A percentile compares a stretch with the other conserved stretches of the same genome.
phyloP scores from a whole-genome alignment of 2,113 vertebrate species.

The Corythaixoides concolor region DNA sequence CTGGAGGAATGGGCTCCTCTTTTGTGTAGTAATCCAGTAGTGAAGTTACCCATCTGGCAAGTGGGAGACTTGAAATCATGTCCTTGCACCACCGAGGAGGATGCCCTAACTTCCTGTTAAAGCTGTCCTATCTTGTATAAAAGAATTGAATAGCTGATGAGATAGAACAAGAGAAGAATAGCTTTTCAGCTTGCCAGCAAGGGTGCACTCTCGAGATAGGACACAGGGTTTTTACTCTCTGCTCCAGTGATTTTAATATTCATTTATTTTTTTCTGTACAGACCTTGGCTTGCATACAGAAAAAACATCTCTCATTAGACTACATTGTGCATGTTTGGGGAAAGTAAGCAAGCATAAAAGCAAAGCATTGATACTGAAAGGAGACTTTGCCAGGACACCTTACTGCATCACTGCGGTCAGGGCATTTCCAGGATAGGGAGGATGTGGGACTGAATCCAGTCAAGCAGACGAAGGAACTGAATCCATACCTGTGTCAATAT shows the following conservation, averaged over 20 bases:
- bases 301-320: background rate
- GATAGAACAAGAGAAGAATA: background rate
- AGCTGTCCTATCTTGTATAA: background rate
- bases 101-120: background rate
- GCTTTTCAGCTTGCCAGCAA: background rate
- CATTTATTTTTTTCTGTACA: background rate
- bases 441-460: background rate
- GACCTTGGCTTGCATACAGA: background rate
- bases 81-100: background rate
- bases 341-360: background rate
- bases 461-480: background rate
- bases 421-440: background rate
- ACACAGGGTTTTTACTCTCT: background rate
- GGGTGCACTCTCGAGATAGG: background rate
- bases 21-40: background rate
- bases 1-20: background rate
- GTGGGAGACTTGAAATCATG: background rate
- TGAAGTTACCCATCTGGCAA: background rate
- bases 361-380: background rate
- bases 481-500: accelerated
- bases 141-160: background rate
- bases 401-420: accelerated
- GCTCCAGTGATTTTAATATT: background rate
- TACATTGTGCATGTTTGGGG: background rate
- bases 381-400: background rate